Conservation (phyloP, 2,797 vertebrate genomes). For the Lepilemur ruficaudatus region DNA sequence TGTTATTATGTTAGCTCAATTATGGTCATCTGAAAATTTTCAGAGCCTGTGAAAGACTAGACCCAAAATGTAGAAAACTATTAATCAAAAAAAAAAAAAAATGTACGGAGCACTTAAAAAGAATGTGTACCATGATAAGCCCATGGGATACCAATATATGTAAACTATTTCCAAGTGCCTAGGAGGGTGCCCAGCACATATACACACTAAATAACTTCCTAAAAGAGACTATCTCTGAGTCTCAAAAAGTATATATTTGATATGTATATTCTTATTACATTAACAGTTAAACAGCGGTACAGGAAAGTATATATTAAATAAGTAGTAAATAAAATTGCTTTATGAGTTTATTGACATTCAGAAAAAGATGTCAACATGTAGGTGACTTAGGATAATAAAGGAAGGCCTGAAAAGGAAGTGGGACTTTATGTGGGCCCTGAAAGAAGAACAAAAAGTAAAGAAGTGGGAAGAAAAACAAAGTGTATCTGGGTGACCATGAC, state of each 20-base stretch:
- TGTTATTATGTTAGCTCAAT: neutral
- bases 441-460: neutral
- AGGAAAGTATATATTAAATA: neutral
- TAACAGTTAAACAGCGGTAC: neutral
- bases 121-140: neutral
- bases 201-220: neutral
- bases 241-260: conserved; percentile 2
- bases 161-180: neutral
- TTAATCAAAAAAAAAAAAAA: neutral
- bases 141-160: neutral
- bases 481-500: neutral
- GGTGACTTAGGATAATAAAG: neutral
- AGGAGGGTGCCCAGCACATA: neutral
- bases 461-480: neutral
- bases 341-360: neutral
- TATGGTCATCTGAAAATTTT: conserved; percentile 25
- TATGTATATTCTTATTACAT: neutral
- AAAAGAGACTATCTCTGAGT: neutral
- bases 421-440: neutral
- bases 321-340: neutral
- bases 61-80: neutral
- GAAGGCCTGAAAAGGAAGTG: neutral
- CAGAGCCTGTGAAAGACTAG: conserved; percentile 11
- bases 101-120: neutral
- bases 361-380: neutral